Evolutionary conservation across 2,113 vertebrate genomes (phyloP).

Genomic region (Spea bombifrons): DNA sequence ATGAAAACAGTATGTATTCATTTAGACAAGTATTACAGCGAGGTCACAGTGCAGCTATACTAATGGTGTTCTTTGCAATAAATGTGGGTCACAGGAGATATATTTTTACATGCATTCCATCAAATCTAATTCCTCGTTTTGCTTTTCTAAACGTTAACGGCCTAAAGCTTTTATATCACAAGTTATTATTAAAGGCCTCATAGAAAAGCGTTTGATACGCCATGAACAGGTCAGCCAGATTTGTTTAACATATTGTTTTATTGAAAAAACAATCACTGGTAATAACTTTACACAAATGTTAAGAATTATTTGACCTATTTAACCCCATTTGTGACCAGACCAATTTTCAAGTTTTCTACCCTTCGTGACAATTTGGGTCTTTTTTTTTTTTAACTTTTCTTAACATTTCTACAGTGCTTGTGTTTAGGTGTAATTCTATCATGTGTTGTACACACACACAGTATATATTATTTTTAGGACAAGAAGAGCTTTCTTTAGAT

Average conservation of each 20-base stretch:
- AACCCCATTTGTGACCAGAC: too few species aligned
- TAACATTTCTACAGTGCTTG: too few species aligned
- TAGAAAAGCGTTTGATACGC: slow-evolving; percentile 1
- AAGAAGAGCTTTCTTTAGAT: too few species aligned
- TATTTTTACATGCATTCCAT: slow-evolving; percentile 11
- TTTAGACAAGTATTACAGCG: slow-evolving; percentile 11
- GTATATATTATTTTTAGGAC: too few species aligned
- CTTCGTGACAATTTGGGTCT: too few species aligned
- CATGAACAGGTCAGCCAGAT: not conserved
- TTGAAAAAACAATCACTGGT: too few species aligned
- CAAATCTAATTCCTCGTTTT: not conserved
- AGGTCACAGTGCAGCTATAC: slow-evolving; percentile 5
- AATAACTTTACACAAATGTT: too few species aligned
- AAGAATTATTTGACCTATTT: too few species aligned
- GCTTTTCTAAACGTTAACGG: not conserved
- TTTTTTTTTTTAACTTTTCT: too few species aligned
- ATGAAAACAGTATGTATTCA: slow-evolving; percentile 12
- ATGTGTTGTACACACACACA: too few species aligned
- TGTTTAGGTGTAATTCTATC: too few species aligned
- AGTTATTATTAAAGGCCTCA: not conserved
- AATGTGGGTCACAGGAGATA: slow-evolving; percentile 15
- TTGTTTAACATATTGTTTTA: not conserved
- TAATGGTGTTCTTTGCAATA: slow-evolving; percentile 22
- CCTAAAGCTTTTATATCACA: not conserved
- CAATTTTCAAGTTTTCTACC: too few species aligned